Base-by-base conservation (phyloP, 2,113 vertebrate species). In the Eulemur rufifrons region DNA sequence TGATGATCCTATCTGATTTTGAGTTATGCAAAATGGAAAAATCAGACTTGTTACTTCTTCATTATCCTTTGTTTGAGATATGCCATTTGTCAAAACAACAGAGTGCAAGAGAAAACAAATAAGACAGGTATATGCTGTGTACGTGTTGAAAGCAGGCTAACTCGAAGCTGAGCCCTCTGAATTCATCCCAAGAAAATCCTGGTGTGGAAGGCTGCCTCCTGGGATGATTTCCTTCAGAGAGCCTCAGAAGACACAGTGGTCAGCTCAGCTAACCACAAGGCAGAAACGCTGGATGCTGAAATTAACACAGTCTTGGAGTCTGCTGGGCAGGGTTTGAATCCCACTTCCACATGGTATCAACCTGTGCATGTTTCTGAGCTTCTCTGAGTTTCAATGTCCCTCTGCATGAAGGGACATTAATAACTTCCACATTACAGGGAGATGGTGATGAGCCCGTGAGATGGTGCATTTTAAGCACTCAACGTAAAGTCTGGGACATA, bases 21-120 rank as follows among this genome's bases (percentile, higher is more conserved):
- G 69, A 90, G 59, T 85, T 80, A 61, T 23, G 12, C 56, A 83
- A 77, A 82, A 81, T 50, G 13, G 8, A 34, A 39, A 96, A 83
- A 34, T 50, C 37, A 61, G 77, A 78, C 78, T 64, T 71, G 12
- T n/a, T 95, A n/a, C 18, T 78, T 82, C 34, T 29, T 74, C 69
- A 59, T 82, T 86, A 27, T 7, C 12, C 61, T 47, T 83, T 59
- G 17, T 80, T 37, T 85, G 88, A 90, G 71, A 85, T 61, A 50
- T 23, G 71, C 54, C 32, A 68, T 85, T 93, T 92, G 73, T 73
- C 50, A 80, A 89, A 91, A 92, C 76, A 91, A 86, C 73, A 71
- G 93, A 27, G 52, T 63, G 29, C 45, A n/a, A 34, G 29, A 68
- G 83, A 32, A 87, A 87, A 92, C 71, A 86, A 89, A 34, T n/a